Conservation (phyloP, 1,140 invertebrate species). For the Heliconius nattereri region DNA sequence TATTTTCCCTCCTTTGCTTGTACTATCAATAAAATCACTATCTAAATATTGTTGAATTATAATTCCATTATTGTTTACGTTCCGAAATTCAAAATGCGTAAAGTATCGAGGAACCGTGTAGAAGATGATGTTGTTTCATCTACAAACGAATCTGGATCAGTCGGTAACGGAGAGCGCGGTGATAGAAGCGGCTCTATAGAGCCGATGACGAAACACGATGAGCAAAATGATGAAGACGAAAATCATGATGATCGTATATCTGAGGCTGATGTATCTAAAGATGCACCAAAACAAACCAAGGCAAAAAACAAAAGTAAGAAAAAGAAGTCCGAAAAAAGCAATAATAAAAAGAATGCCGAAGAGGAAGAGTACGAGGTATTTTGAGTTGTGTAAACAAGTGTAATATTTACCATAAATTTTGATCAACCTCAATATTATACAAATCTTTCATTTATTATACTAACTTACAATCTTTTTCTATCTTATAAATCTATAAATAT, state of each 20-base stretch:
- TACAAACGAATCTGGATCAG: constrained; percentile 69
- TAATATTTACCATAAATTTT: too few species aligned
- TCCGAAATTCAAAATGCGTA: constrained; percentile 62
- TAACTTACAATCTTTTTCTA: too few species aligned
- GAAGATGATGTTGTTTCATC: constrained; percentile 75
- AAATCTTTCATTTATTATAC: too few species aligned
- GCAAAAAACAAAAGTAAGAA: constrained; percentile 59
- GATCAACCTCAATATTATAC: too few species aligned
- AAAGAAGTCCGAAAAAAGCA: constrained; percentile 56
- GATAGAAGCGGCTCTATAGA: constrained; percentile 34
- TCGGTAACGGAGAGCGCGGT: constrained; percentile 59
- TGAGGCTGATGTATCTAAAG: constrained; percentile 37
- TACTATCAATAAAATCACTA: background rate
- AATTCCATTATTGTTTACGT: constrained; percentile 50
- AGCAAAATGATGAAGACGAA: constrained; percentile 33
- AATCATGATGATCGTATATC: constrained; percentile 41
- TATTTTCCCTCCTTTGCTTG: constrained; percentile 65
- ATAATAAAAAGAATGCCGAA: constrained; percentile 47
- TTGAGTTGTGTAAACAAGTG: constrained; percentile 11
- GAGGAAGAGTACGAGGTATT: constrained; percentile 71
- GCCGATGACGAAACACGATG: constrained; percentile 32
- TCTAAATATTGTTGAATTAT: background rate
- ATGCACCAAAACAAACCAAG: constrained; percentile 53
- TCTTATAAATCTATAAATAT: too few species aligned
- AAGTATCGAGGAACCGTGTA: constrained; percentile 69